Base-by-base conservation (phyloP, 2,888 invertebrate species). In the Drosophila nr. fundita region DNA sequence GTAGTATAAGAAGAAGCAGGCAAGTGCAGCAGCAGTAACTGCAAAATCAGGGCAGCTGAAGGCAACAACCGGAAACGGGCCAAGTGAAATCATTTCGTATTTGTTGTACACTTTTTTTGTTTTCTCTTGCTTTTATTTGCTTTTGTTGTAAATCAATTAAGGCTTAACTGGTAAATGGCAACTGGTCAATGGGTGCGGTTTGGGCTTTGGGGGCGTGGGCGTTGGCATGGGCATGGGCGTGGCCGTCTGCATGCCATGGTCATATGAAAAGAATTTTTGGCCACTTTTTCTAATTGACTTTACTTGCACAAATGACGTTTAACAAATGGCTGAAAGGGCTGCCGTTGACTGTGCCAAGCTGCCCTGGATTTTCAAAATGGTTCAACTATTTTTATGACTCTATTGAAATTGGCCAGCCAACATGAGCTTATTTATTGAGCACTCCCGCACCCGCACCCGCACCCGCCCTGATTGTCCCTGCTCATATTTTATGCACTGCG, bases 91-190 rank as follows among this genome's bases (percentile, higher is more conserved):
- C 62, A 79, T 78, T 68, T 74, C 42, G 59, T 58, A 60, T 62
- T 77, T 76, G 72, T 58, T 75, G 59, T 53, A 36, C 21, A 57
- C 27, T 60, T 67, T 64, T 70, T 78, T 61, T 78, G 70, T 34
- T 61, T 68, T 36, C 24, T 15, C 15, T 45, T 24, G 45, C 7
- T 58, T 62, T 53, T 29, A 57, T 57, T 68, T 50, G 57, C 60
- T 66, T 65, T 78, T 78, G 67, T 68, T 78, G 78, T 77, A 71
- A 78, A 76, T 79, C 76, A 78, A 79, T 78, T 78, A 79, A 65
- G 76, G 69, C 65, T 78, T 68, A 78, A 78, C 64, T 67, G 64
- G 58, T 60, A 53, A 67, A 52, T 55, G 69, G 29, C 6, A 58
- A 60, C 67, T 62, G 71, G 62, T 42, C 63, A 30, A 53, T 62